Evolutionary conservation across 2,113 vertebrate species (phyloP).

Genomic region (Murina feae): DNA sequence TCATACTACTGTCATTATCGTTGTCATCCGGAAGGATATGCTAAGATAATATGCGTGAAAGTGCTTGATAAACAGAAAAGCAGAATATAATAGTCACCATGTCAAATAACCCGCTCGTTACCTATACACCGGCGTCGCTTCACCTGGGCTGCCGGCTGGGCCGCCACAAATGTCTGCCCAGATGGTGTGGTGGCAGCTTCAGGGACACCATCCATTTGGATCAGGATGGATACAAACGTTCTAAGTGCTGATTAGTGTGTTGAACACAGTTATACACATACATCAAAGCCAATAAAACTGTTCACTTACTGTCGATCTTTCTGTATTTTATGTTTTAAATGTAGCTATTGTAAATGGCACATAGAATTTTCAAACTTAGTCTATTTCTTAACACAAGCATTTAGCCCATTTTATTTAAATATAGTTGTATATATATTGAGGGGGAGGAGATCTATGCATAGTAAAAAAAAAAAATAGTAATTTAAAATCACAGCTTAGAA

Average conservation of each 20-base stretch:
- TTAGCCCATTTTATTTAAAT: conserved; percentile 19
- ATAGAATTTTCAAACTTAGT: background rate
- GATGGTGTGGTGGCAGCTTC: background rate
- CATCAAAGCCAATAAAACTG: background rate
- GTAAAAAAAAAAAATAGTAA: background rate
- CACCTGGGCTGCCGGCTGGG: background rate
- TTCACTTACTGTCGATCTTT: background rate
- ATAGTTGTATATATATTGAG: background rate
- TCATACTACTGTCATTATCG: background rate
- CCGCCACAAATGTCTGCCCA: background rate
- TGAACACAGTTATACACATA: background rate
- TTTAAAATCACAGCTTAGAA: background rate
- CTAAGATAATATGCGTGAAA: background rate
- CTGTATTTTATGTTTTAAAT: conserved; percentile 19
- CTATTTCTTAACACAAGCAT: conserved; percentile 26
- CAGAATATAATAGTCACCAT: background rate
- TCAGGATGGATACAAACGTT: background rate
- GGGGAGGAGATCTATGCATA: background rate
- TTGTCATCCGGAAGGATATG: background rate
- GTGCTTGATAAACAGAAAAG: background rate
- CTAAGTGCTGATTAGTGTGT: background rate
- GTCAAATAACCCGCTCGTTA: background rate
- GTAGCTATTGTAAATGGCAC: background rate
- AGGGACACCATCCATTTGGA: background rate
- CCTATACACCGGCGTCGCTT: background rate